These are phyloP conservation scores for Telmatochromis sp. DNA, from an alignment of 2,113 vertebrate species.

Conservation along the genomic window DNA sequence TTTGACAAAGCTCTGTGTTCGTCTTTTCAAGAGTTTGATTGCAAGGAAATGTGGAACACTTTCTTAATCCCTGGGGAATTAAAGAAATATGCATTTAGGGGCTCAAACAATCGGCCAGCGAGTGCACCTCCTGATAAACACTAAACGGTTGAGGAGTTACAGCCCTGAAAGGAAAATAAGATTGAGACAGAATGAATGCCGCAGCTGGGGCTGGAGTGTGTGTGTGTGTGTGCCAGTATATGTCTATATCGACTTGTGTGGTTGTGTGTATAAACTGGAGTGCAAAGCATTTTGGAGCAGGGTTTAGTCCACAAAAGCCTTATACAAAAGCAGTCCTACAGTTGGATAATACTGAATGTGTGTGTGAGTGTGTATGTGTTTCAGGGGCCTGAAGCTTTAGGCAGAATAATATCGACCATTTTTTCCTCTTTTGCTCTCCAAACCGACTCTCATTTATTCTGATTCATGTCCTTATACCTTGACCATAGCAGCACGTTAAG, in stretches of 20 bases:
- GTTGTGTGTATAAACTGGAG: slow-evolving; percentile 9
- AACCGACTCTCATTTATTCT: not conserved
- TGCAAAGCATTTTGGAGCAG: slow-evolving; percentile 3
- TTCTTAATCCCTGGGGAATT: slow-evolving; percentile 59
- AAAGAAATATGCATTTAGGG: slow-evolving; percentile 52
- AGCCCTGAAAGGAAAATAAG: slow-evolving; percentile 43
- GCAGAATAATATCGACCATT: not conserved
- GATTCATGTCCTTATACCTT: not conserved
- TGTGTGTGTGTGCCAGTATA: not conserved
- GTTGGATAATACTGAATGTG: not conserved
- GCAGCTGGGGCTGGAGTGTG: not conserved
- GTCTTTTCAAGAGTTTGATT: slow-evolving; percentile 41
- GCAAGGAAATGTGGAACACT: slow-evolving; percentile 29
- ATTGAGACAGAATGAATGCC: slow-evolving; percentile 38
- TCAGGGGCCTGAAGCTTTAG: not conserved
- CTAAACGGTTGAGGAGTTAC: slow-evolving; percentile 46
- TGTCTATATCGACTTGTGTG: slow-evolving; percentile 9
- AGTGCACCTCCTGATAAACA: slow-evolving; percentile 53
- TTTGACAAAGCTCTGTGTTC: slow-evolving; percentile 43
- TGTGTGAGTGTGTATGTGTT: not conserved
- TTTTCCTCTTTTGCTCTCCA: not conserved
- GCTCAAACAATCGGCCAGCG: slow-evolving; percentile 38
- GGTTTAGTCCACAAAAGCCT: slow-evolving; percentile 44
- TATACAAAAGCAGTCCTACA: slow-evolving; percentile 23
- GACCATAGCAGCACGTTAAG: not conserved